Base-by-base conservation (phyloP, 2,888 invertebrate species). In the Myopa testacea region DNA sequence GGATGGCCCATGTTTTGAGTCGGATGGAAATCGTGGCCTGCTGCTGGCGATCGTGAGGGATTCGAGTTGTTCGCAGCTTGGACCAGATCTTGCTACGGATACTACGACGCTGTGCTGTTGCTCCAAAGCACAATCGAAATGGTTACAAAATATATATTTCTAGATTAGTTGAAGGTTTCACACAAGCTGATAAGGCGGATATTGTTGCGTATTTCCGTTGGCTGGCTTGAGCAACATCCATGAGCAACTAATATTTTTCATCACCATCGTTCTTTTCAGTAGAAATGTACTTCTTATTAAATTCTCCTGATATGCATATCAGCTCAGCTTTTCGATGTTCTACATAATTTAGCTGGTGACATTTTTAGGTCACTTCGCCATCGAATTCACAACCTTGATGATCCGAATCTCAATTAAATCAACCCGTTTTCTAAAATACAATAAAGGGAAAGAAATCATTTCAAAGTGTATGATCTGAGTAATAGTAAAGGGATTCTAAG, bases 141-240 rank as follows among this genome's bases (percentile, higher is more conserved):
- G 60, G 78, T 81, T 82, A 83, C 78, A 81, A 81, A 81, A 81
- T 79, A 81, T 80, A 79, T 78, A 82, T 83, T 80, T 75, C 78
- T 81, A 83, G 87, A 88, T 87, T 87, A 87, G 84, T 82, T 85
- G 84, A 86, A 86, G 85, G 86, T 87, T 83, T 86, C 83, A 79
- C 70, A 71, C 68, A 50, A 70, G 78, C 81, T 86, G 86, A 87
- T 87, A 87, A 87, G 84, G 82, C 82, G 83, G 82, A 84, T 84
- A 84, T 86, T 84, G 85, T 83, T 86, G 84, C 83, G 84, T 86
- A 86, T 87, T 87, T 87, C 87, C 88, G 84, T 82, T 84, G 45
- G 82, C 83, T 75, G 14, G 52, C 55, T 70, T 50, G 55, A 55
- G 55, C 55, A 55, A 55, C n/a, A 55, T 8, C 45, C 7, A 26